Percentiles rank a stretch among this genome's conserved stretches.
These are phyloP conservation scores for Pogonognathellus flavescens DNA, from an alignment of 1,140 invertebrate species.

Conservation along the genomic window DNA sequence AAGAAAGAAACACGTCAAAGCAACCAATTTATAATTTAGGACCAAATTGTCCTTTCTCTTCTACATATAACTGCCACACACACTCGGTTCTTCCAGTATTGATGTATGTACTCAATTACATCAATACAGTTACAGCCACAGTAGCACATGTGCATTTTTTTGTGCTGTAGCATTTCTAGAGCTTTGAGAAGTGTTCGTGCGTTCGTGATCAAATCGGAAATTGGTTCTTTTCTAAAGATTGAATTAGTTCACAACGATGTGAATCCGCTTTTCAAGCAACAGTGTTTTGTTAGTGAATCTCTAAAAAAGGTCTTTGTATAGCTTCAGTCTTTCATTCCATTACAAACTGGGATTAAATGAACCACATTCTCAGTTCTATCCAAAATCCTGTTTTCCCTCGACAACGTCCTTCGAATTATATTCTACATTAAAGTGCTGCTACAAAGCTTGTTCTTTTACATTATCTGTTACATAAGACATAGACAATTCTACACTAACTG, in stretches of 20 bases:
- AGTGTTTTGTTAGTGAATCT: background rate
- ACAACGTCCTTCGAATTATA: too few relatives aligned
- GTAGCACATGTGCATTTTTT: background rate
- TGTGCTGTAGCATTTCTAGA: background rate
- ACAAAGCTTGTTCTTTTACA: too few relatives aligned
- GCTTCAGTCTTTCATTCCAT: background rate
- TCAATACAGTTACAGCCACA: background rate
- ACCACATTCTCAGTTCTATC: too few relatives aligned
- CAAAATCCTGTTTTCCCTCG: too few relatives aligned
- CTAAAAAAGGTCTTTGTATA: background rate
- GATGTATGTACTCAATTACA: background rate
- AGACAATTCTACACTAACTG: too few relatives aligned
- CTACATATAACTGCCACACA: background rate
- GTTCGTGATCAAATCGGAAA: slow-evolving; percentile 48
- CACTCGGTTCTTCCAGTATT: background rate
- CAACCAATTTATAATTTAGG: too few relatives aligned
- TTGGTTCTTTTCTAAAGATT: slow-evolving; percentile 37
- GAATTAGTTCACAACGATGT: slow-evolving; percentile 25
- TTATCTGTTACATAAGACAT: too few relatives aligned
- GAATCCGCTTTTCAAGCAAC: slow-evolving; percentile 29
- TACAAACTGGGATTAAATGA: background rate
- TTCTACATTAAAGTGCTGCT: too few relatives aligned
- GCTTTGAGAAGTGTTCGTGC: slow-evolving; percentile 34
- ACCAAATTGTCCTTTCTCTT: too few relatives aligned
- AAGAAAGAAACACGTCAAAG: too few relatives aligned